Evolutionary conservation across 2,888 invertebrate species (phyloP), one percentile per base, ranked within the genome.

Genomic region (Lutraria lutraria): DNA sequence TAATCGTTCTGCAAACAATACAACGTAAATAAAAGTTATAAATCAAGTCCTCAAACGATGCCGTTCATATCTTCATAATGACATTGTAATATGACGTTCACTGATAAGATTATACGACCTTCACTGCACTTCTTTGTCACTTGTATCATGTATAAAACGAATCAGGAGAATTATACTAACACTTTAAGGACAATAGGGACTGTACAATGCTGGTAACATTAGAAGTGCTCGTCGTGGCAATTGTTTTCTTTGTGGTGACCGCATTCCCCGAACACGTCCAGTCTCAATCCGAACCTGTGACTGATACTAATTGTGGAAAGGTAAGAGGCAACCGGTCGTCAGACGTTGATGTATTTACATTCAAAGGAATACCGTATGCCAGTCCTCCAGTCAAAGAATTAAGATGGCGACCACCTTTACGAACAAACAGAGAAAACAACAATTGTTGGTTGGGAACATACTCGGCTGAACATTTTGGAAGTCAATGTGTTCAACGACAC

Each of bases 351-450:
- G 92, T 90, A 0, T 90, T 81, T 83, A 88, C 90, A 4, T 95
- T 94, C 83, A 85, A 86, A 56, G 94, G 95, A 60, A 94, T 95
- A 82, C 95, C 94, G 0, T 95, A 94, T 68, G 94, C 95, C 4
- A 76, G 86, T 15, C 94, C 95, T 13, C 94, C 95, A 0, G 79
- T 91, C 2, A 90, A 91, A 19, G 52, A 63, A 16, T 43, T 90
- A 68, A 72, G 95, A 81, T 95, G 95, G 95, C 90, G 87, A 52
- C 89, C 89, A 12, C 94, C 95, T 0, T 81, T 84, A 31, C 89
- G 86, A 15, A 21, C 87, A 10, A 82, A 56, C 3, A 72, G 21
- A 21, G 79, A 85, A 10, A 72, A 82, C 0, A 81, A 88, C 1
- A 93, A 92, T 21, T 95, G 95, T 86, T 95, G 95, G 95, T 31